Percentiles rank a stretch among this genome's conserved stretches.
Evolutionary conservation across 2,888 invertebrate species (phyloP).

Genomic region (Plebejus melissa): DNA sequence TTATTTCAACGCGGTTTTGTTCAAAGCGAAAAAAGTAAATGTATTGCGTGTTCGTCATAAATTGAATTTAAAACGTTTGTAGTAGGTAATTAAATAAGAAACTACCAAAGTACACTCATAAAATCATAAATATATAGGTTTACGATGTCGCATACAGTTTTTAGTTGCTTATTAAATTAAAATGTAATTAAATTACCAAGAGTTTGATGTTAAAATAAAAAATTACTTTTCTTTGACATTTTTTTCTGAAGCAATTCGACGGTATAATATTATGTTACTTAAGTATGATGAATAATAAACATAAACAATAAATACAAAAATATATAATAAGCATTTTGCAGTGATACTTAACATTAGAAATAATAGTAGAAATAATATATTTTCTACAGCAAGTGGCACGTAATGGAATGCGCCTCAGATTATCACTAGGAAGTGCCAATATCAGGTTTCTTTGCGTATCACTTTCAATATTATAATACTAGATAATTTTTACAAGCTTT

Average conservation of each 20-base stretch:
- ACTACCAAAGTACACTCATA: not conserved
- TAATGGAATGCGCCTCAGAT: constrained; percentile 38
- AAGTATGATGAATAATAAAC: no score
- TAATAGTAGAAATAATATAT: not conserved
- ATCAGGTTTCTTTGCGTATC: constrained; percentile 49
- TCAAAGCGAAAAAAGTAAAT: not conserved
- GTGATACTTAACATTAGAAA: not conserved
- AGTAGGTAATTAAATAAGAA: not conserved
- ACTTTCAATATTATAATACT: constrained; percentile 15
- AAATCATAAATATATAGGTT: not conserved
- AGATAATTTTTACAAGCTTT: constrained; percentile 62
- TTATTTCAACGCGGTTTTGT: not conserved
- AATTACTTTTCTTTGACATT: not conserved
- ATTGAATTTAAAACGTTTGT: not conserved
- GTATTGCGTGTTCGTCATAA: not conserved
- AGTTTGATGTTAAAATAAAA: not conserved
- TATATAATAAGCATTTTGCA: not conserved
- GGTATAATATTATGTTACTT: no score
- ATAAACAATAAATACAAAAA: no score
- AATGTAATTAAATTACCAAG: not conserved
- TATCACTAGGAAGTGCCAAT: constrained; percentile 52
- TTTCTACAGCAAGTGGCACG: not conserved
- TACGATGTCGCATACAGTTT: not conserved
- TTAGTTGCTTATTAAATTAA: not conserved
- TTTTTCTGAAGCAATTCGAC: not conserved